Base-by-base conservation (phyloP, 2,797 vertebrate species). In the Lophius americanus region DNA sequence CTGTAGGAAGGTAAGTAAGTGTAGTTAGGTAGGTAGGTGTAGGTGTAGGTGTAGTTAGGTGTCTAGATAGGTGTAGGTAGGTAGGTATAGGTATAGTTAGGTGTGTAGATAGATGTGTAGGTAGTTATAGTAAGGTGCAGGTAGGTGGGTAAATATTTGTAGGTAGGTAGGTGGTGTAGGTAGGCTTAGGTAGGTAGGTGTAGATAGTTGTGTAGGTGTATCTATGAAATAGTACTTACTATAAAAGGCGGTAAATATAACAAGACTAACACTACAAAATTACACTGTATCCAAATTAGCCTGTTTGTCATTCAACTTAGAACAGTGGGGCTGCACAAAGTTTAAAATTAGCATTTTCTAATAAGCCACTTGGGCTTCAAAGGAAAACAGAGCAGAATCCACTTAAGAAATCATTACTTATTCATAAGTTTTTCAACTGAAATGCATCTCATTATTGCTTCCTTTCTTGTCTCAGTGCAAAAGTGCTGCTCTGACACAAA, bases 331-430 rank as follows among this genome's bases (percentile, higher is more conserved):
- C 68, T 79, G 75, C 81, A 83, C 68, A 59, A 52, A 37, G 63
- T 42, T 46, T 23, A 12, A 61, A 68, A 91, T 92, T 82, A 81
- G 73, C 80, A 90, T 89, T 64, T 81, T 88, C 89, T 88, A 88
- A 89, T 90, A 85, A 88, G 69, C 88, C 82, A 71, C 75, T 57
- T 56, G 56, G 39, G 76, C 75, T 84, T 90, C 61, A 41, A 76
- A 89, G 88, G 82, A 66, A 86, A 81, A 74, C 37, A n/a, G 44
- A 79, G 85, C 78, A 75, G 85, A 86, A 91, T 83, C 82, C 82
- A 89, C 82, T 90, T 86, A 78, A 85, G 69, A 69, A 82, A 78
- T 85, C 85, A 90, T 92, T 72, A 88, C 81, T 88, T 78, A 91
- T 90, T 90, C 86, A 89, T 76, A 57, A 75, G 73, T 70, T 77